A percentile compares a stretch with the other conserved stretches of the same genome.
These are phyloP conservation scores for Microplitis demolitor DNA, from an alignment of 1,140 invertebrate genomes.

Conservation along the genomic window DNA sequence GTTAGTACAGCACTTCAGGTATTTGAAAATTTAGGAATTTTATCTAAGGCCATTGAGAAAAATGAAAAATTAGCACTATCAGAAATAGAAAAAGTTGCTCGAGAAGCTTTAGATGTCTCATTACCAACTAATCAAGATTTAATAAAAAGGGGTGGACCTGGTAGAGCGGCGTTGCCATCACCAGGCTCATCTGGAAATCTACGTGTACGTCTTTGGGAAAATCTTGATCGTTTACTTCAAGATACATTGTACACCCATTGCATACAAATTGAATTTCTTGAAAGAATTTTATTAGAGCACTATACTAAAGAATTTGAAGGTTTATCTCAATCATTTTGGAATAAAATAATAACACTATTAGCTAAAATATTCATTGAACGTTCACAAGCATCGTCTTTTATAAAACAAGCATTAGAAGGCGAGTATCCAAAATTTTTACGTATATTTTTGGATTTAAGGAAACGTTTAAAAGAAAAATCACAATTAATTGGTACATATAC, in stretches of 20 bases:
- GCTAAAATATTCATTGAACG: slow-evolving; percentile 62
- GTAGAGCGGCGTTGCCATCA: slow-evolving; percentile 70
- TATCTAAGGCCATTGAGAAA: slow-evolving; percentile 65
- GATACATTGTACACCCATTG: slow-evolving; percentile 72
- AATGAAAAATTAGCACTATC: slow-evolving; percentile 62
- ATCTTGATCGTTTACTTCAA: slow-evolving; percentile 78
- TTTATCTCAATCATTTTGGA: slow-evolving; percentile 66
- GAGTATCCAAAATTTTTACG: slow-evolving; percentile 87
- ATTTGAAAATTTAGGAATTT: slow-evolving; percentile 71
- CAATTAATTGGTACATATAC: slow-evolving; percentile 50
- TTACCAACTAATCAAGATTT: slow-evolving; percentile 44
- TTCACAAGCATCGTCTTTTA: slow-evolving; percentile 67
- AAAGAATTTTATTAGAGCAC: slow-evolving; percentile 51
- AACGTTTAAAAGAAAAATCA: slow-evolving; percentile 61
- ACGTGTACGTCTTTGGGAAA: slow-evolving; percentile 76
- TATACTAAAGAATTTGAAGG: slow-evolving; percentile 50
- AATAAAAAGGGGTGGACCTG: slow-evolving; percentile 66
- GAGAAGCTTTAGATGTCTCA: slow-evolving; percentile 65
- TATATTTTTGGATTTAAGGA: slow-evolving; percentile 70
- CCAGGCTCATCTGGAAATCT: slow-evolving; percentile 73
- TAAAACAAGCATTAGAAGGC: slow-evolving; percentile 86
- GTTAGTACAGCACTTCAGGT: slow-evolving; percentile 73
- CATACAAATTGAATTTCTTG: slow-evolving; percentile 64
- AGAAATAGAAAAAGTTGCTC: slow-evolving; percentile 65
- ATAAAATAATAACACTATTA: slow-evolving; percentile 60